Percentiles rank a stretch among this genome's conserved stretches.
Conservation (phyloP, 2,113 vertebrate genomes). For the Halcyon senegalensis region DNA sequence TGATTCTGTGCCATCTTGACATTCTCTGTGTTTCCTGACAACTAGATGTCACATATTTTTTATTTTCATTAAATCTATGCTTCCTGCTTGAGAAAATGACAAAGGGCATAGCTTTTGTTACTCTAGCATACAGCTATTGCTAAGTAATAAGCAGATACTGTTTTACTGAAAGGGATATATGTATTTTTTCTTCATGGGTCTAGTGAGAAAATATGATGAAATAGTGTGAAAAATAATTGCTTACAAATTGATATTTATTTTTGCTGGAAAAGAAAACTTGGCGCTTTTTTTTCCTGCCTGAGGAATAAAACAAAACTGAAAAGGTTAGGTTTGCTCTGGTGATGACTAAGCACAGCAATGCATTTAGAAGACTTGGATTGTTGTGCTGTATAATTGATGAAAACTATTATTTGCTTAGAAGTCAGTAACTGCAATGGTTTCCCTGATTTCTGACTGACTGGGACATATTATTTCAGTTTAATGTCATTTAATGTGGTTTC, state of each 20-base stretch:
- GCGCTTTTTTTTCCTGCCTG: neutral
- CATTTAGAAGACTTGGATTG: neutral
- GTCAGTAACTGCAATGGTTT: neutral
- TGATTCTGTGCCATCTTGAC: neutral
- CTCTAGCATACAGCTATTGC: neutral
- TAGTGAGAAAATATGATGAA: neutral
- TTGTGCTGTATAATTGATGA: neutral
- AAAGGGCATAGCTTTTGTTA: neutral
- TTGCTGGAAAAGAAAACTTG: neutral
- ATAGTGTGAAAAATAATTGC: neutral
- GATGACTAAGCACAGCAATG: neutral
- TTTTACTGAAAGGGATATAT: neutral
- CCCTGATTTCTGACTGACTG: constrained; percentile 5
- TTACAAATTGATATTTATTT: neutral
- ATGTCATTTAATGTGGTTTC: constrained; percentile 8
- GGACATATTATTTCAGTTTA: constrained; percentile 36
- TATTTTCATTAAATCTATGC: neutral
- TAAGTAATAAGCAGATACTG: neutral
- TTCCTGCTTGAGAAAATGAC: neutral
- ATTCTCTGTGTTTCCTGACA: neutral
- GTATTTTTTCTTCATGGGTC: neutral
- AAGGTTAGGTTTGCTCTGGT: neutral
- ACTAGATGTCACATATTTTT: neutral
- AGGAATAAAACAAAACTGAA: neutral
- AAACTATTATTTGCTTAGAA: constrained; percentile 25